Base-by-base conservation (phyloP, 2,888 invertebrate species). In the Lepidonotus clava region DNA sequence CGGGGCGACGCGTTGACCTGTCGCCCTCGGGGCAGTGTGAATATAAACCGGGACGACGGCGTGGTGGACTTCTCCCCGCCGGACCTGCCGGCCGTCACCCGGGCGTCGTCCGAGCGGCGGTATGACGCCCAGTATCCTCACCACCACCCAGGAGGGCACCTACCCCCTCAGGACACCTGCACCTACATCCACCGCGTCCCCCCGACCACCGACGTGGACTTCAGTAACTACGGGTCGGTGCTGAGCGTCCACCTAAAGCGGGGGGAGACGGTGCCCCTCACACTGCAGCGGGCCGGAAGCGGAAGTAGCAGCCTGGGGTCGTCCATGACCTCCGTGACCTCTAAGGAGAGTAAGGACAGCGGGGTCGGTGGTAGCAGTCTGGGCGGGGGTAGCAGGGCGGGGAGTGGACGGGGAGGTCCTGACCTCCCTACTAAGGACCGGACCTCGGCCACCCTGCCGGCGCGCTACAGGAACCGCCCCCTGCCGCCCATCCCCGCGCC, bases 401-500 rank as follows among this genome's bases (percentile, higher is more conserved):
- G 14, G 11, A 11, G 8, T 66, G 46, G 80, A 24, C 18, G 4
- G 8, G 2, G 41, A 1, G 8, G 8, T 8, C 4, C 24, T 1
- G 38, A n/a, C 38, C 11, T 14, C 14, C 18, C n/a, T 28, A 24
- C 34, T 24, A 36, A 32, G 6, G 51, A 80, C 32, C 41, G 80
- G 8, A 46, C 80, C 41, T 46, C 41, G 14, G n/a, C n/a, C n/a
- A 80, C 80, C 8, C 80, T 80, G 11, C 53, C 56, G n/a, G 5
- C 56, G 0, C 36, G 46, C 11, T 66, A 66, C 46, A 41, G 41
- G 85, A 71, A 67, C 32, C 71, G 85, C 24, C 85, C 85, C 1
- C 71, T 85, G 5, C 85, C 85, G 34, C 85, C 85, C 8, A 85
- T 85, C 41, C 80, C 80, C 51, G 46, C 41, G 28, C 41, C 80